Evolutionary conservation across 2,113 vertebrate species (phyloP).

Genomic region (Pseudois nayaur): DNA sequence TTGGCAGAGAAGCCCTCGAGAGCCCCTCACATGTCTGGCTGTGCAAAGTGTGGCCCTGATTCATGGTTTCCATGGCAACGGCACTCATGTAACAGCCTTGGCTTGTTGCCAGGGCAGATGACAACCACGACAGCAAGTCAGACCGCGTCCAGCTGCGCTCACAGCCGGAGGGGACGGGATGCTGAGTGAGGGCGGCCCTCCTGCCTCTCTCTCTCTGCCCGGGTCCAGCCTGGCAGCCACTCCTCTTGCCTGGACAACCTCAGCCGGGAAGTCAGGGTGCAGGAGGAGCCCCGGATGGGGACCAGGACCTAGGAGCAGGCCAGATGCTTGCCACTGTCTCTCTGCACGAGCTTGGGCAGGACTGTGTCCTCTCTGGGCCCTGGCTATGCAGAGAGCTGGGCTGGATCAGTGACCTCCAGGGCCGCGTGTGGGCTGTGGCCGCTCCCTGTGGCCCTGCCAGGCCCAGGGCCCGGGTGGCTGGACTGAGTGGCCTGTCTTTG

Average conservation of each 20-base stretch:
- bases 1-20: conserved; percentile 47
- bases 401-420: neutral
- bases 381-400: neutral
- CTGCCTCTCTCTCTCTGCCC: neutral
- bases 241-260: neutral
- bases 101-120: conserved; percentile 18
- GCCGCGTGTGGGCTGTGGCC: accelerated
- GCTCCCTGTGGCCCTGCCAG: neutral
- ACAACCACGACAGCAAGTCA: neutral
- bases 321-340: neutral
- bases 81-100: neutral
- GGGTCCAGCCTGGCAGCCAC: neutral
- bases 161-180: neutral
- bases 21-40: conserved; percentile 57
- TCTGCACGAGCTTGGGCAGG: neutral
- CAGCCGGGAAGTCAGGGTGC: neutral
- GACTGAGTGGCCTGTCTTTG: neutral
- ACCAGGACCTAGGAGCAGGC: neutral
- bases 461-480: neutral
- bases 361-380: neutral
- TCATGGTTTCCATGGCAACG: conserved; percentile 58
- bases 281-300: neutral
- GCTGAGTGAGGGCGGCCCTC: neutral
- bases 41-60: conserved; percentile 41
- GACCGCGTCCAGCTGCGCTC: neutral